Evolutionary conservation across 2,888 invertebrate species (phyloP).

Genomic region (Thereva nobilitata): DNA sequence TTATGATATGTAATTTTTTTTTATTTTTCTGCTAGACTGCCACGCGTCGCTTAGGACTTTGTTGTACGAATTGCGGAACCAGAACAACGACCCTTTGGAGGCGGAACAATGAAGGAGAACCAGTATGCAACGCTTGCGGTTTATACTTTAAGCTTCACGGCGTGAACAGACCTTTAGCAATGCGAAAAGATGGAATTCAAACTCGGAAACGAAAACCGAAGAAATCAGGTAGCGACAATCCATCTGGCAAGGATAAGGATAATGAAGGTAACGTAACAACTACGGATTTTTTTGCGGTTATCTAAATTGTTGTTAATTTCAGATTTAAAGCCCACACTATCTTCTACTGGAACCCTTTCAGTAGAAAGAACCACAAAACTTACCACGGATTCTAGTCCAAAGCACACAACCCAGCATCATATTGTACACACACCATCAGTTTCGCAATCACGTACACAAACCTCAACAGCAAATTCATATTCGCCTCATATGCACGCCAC

Average conservation of each 20-base stretch:
- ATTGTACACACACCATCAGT: slow-evolving; percentile 44
- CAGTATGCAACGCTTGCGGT: slow-evolving; percentile 98
- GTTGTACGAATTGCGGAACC: slow-evolving; percentile 97
- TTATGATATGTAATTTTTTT: background rate
- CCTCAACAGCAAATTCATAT: slow-evolving; percentile 36
- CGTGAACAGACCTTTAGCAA: slow-evolving; percentile 87
- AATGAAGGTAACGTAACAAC: slow-evolving; percentile 47
- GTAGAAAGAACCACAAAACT: slow-evolving; percentile 47
- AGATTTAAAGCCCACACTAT: slow-evolving; percentile 54
- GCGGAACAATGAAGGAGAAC: slow-evolving; percentile 96
- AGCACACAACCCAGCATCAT: slow-evolving; percentile 44
- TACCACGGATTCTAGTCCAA: slow-evolving; percentile 43
- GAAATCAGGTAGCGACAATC: slow-evolving; percentile 65
- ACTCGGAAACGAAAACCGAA: slow-evolving; percentile 94
- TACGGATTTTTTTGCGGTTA: no score
- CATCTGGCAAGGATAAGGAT: slow-evolving; percentile 44
- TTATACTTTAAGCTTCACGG: slow-evolving; percentile 95
- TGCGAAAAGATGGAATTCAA: slow-evolving; percentile 96
- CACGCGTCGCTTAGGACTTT: slow-evolving; percentile 83
- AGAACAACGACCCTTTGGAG: slow-evolving; percentile 97
- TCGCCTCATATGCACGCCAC: slow-evolving; percentile 44
- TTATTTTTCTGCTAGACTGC: slow-evolving; percentile 65
- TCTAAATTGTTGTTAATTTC: slow-evolving; percentile 23
- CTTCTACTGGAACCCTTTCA: slow-evolving; percentile 47
- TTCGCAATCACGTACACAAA: slow-evolving; percentile 42